These are phyloP conservation scores for Bombus huntii DNA, from an alignment of 1,140 invertebrate species.

Conservation along the genomic window DNA sequence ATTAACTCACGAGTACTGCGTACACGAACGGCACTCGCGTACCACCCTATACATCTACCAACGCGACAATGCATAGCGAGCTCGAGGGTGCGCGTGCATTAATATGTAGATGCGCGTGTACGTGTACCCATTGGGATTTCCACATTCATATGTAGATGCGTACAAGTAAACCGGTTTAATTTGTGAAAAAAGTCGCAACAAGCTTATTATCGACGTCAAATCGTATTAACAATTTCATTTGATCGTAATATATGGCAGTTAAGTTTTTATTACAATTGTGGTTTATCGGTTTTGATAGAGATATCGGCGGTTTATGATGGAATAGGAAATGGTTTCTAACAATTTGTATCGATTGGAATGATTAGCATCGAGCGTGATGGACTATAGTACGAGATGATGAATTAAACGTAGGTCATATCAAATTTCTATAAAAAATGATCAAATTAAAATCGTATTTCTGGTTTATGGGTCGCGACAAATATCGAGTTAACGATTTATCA, in stretches of 20 bases:
- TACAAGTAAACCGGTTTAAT: slow-evolving; percentile 14
- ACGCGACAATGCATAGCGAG: slow-evolving; percentile 52
- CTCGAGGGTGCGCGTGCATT: slow-evolving; percentile 55
- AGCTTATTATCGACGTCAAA: background rate
- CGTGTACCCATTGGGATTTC: slow-evolving; percentile 22
- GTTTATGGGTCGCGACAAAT: no score
- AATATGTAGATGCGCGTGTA: slow-evolving; percentile 56
- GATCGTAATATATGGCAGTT: no score
- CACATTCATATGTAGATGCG: slow-evolving; percentile 60
- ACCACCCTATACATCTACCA: slow-evolving; percentile 44
- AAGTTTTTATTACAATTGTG: no score
- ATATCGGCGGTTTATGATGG: no score
- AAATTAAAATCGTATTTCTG: background rate
- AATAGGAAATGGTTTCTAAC: no score
- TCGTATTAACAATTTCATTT: background rate
- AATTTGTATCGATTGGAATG: no score
- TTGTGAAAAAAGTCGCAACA: slow-evolving; percentile 26
- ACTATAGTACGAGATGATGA: no score
- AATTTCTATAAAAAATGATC: background rate
- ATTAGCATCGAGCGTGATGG: no score
- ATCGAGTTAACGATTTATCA: background rate
- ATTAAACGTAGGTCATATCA: no score
- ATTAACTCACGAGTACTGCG: slow-evolving; percentile 68
- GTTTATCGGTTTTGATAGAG: no score
- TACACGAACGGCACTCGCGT: slow-evolving; percentile 35